phyloP scores from a whole-genome alignment of 2,888 invertebrate genomes.

The Hydriomena furcata region DNA sequence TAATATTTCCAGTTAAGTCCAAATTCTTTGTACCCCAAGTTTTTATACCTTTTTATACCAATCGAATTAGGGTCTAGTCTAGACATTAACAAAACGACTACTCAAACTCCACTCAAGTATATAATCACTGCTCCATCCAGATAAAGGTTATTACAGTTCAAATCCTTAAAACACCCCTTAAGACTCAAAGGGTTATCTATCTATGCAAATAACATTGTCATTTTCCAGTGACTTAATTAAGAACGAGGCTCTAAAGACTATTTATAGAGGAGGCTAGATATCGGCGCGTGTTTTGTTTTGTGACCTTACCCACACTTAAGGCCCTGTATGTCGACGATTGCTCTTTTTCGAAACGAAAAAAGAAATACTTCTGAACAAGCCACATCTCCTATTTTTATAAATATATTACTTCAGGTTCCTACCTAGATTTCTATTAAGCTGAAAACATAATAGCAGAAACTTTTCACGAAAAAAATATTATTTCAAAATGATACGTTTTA shows the following conservation, averaged over 20 bases:
- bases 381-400: too few relatives aligned
- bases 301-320: too few relatives aligned
- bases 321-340: too few relatives aligned
- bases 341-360: too few relatives aligned
- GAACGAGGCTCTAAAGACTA: conserved; percentile 25
- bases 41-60: not conserved
- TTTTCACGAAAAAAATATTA: too few relatives aligned
- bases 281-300: not conserved
- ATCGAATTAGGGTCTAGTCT: not conserved
- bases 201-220: conserved; percentile 37
- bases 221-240: conserved; percentile 37
- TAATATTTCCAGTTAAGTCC: too few relatives aligned
- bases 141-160: conserved; percentile 10
- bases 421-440: too few relatives aligned
- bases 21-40: too few relatives aligned
- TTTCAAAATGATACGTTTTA: too few relatives aligned
- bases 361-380: too few relatives aligned
- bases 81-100: not conserved
- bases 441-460: too few relatives aligned
- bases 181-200: conserved; percentile 32
- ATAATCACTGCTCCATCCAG: conserved; percentile 11
- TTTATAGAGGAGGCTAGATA: conserved; percentile 9
- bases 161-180: conserved; percentile 19
- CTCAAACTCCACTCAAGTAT: conserved; percentile 5
- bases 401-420: too few relatives aligned